Evolutionary conservation across 2,797 vertebrate species (phyloP).

Genomic region (Gymnoscopelus braueri): DNA sequence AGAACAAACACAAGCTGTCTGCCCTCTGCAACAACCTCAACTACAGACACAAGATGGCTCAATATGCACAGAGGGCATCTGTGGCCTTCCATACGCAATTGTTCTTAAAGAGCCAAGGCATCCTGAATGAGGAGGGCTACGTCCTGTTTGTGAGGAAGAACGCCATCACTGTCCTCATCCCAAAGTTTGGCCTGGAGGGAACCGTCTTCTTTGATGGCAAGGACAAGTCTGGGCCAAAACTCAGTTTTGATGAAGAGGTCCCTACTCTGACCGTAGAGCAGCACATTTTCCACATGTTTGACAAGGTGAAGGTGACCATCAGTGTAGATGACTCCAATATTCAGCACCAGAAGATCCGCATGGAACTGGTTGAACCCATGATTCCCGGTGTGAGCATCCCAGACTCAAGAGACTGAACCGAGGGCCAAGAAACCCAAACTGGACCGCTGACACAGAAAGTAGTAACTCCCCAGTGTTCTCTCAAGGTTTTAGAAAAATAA

Average conservation of each 20-base stretch:
- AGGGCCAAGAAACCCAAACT: slow-evolving; percentile 79
- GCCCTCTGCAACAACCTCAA: slow-evolving; percentile 96
- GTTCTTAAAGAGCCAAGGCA: slow-evolving; percentile 94
- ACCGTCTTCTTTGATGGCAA: slow-evolving; percentile 95
- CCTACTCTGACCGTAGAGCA: slow-evolving; percentile 88
- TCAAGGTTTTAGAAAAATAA: too few relatives aligned
- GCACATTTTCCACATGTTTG: slow-evolving; percentile 89
- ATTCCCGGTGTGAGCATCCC: slow-evolving; percentile 83
- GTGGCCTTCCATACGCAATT: slow-evolving; percentile 97
- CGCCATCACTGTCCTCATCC: slow-evolving; percentile 96
- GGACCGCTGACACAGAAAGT: slow-evolving; percentile 61
- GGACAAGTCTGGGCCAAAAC: slow-evolving; percentile 82
- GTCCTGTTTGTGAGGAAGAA: slow-evolving; percentile 97
- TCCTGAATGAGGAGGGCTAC: slow-evolving; percentile 93
- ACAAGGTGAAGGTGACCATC: slow-evolving; percentile 93
- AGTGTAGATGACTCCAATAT: slow-evolving; percentile 93
- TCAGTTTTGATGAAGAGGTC: slow-evolving; percentile 91
- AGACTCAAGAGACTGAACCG: slow-evolving; percentile 63
- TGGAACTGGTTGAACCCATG: slow-evolving; percentile 91
- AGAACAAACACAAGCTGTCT: slow-evolving; percentile 93
- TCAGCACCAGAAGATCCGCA: slow-evolving; percentile 97
- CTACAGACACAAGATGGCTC: slow-evolving; percentile 98
- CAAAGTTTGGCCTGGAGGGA: slow-evolving; percentile 96
- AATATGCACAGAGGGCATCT: slow-evolving; percentile 95
- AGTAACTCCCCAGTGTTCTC: not conserved